Base-by-base conservation (phyloP, 1,140 invertebrate species). In the Trichogramma pretiosum region DNA sequence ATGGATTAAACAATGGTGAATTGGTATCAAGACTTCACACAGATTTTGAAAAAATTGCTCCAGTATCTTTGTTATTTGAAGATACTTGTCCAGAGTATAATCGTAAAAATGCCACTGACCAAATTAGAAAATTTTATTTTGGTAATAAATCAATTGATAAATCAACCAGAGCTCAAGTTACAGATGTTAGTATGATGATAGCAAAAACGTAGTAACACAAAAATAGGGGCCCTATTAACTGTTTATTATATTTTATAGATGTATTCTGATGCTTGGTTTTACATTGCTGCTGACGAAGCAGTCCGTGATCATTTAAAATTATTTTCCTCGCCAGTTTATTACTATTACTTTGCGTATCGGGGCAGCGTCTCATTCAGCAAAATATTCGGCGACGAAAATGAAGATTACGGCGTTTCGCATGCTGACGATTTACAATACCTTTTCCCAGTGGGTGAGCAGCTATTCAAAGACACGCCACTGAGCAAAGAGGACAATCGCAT, bases 391-490 rank as follows among this genome's bases (percentile, higher is more conserved):
- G 81, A 78, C 46, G 59, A 63, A 2, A 56, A 64, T 11, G 69
- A 68, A 11, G 72, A 82, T 59, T 83, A 82, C 52, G 82, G 83
- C 21, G 80, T 84, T 1, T 81, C 78, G 37, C 83, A 86, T 61
- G 82, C 81, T 1, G 84, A 87, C 52, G 84, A 86, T 42, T 63
- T 85, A 16, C 81, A 83, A 56, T 84, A 84, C 59, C 56, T 85
- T 1, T 87, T 87, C 53, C 83, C 83, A 0, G 77, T 85, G 23
- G 71, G 68, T 0, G 71, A 75, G 43, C 69, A 74, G 43, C 56
- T 81, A 3, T 81, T 80, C 47, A 64, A 70, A 2, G 68, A 76
- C 34, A 64, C 58, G 1, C 53, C 57, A 11, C 58, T 74, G 5
- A 75, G 57, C 5, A 54, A 66, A 10, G 56, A 68, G 17, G 79